phyloP scores from a whole-genome alignment of 2,888 invertebrate genomes.

The Phoronis australis region DNA sequence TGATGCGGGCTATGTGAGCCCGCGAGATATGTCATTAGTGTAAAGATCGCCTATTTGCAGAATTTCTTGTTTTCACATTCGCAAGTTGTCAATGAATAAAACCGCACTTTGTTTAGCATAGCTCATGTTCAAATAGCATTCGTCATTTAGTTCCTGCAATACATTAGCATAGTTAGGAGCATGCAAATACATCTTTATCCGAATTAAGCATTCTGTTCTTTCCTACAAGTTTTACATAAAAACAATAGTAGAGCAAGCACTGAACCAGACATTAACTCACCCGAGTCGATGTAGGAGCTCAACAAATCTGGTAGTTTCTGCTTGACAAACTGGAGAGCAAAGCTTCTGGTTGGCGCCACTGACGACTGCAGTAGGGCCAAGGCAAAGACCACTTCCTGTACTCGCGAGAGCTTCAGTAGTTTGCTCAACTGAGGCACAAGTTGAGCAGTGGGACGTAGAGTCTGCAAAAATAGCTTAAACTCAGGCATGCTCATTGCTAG shows the following conservation, averaged over 20 bases:
- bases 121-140: no score
- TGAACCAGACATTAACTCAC: constrained; percentile 52
- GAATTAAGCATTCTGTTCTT: no score
- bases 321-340: constrained; percentile 74
- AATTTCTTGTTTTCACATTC: no score
- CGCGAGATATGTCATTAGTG: no score
- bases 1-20: no score
- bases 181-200: no score
- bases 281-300: constrained; percentile 73
- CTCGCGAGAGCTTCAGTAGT: constrained; percentile 76
- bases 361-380: constrained; percentile 77
- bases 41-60: no score
- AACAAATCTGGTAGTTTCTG: constrained; percentile 74
- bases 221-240: no score
- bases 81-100: no score
- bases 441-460: constrained; percentile 71
- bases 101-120: no score
- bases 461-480: constrained; percentile 57
- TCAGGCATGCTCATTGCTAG: background rate
- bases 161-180: no score
- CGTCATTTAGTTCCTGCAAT: no score
- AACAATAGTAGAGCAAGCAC: background rate
- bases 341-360: constrained; percentile 67
- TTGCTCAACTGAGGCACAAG: constrained; percentile 79
- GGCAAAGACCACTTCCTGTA: constrained; percentile 87